Evolutionary conservation across 2,113 vertebrate species (phyloP), one percentile per base, ranked within the genome.

Genomic region (Sprattus sprattus): DNA sequence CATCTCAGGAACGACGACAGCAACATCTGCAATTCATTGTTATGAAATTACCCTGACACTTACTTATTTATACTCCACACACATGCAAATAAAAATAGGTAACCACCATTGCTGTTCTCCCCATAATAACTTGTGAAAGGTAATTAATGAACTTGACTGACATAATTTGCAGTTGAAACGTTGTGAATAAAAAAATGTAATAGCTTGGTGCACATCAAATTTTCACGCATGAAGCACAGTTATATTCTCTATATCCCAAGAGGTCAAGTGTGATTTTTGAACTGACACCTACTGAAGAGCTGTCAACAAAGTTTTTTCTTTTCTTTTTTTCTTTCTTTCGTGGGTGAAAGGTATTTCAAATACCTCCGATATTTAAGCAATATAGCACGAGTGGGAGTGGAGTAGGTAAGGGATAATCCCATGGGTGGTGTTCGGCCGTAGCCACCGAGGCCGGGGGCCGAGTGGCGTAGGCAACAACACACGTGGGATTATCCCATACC

Each of bases 271-370:
- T 71, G 64, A 71, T 6, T 67, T 67, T 67, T 67, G 11, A 25
- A 71, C 11, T 71, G 64, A 71, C 64, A 71, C 64, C 9, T 6
- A 64, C 57, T 32, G 25, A 32, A 32, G 28, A 32, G 64, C 64
- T 71, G 64, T 71, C 64, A 71, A 71, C 64, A 32, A 71, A 32
- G 64, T 71, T n/a, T 71, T 71, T 71, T 71, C 32, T 71, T 6
- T 25, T 9, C 25, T 64, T 9, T 2, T 67, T 71, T 71, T 71
- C 22, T 71, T 28, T 71, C 64, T 71, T 25, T 32, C 28, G 15
- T n/a, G 22, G 4, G 54, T 60, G 22, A 60, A 60, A 20, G 54
- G 16, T 5, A 16, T 60, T 57, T 60, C 16, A 3, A 22, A 60
- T 22, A 22, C 2, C 15, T 60, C 18, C 54, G 2, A 60, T 49